A percentile compares a stretch with the other conserved stretches of the same genome.
Evolutionary conservation across 2,797 vertebrate species (phyloP).

Genomic region (Sebastes vulpes): DNA sequence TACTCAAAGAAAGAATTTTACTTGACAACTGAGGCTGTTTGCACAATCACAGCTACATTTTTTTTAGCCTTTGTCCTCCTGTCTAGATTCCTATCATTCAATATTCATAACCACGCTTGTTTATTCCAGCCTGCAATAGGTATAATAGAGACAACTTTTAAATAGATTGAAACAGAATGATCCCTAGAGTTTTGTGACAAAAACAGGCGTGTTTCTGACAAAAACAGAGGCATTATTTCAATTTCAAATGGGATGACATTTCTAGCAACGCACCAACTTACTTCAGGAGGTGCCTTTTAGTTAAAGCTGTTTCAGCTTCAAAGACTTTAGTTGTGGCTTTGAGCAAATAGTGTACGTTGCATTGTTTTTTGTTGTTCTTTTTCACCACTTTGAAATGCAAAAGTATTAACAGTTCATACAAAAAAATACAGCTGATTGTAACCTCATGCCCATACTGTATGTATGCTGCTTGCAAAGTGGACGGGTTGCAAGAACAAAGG

Average conservation of each 20-base stretch:
- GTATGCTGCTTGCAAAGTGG: too few species aligned
- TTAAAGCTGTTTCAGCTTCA: slow-evolving; percentile 9
- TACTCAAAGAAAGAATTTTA: slow-evolving; percentile 8
- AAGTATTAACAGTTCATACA: neutral
- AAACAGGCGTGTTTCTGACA: slow-evolving; percentile 7
- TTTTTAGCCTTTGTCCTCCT: slow-evolving; percentile 36
- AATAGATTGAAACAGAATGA: slow-evolving; percentile 30
- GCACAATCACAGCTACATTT: slow-evolving; percentile 16
- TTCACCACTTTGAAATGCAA: neutral
- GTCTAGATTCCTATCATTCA: slow-evolving; percentile 44
- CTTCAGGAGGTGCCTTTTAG: neutral
- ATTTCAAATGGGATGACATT: slow-evolving; percentile 21
- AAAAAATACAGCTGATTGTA: neutral
- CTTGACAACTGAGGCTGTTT: slow-evolving; percentile 25
- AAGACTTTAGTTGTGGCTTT: slow-evolving; percentile 6
- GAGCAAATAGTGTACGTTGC: neutral
- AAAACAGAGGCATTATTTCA: slow-evolving; percentile 29
- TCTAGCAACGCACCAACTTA: neutral
- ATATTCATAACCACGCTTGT: slow-evolving; percentile 58
- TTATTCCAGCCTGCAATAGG: slow-evolving; percentile 29
- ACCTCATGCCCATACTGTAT: neutral
- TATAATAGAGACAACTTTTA: slow-evolving; percentile 34
- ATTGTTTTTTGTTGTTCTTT: neutral
- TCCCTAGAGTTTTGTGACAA: slow-evolving; percentile 3
- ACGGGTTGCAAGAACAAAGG: too few species aligned